Evolutionary conservation across 2,888 invertebrate genomes (phyloP).

Genomic region (Lagria hirta): DNA sequence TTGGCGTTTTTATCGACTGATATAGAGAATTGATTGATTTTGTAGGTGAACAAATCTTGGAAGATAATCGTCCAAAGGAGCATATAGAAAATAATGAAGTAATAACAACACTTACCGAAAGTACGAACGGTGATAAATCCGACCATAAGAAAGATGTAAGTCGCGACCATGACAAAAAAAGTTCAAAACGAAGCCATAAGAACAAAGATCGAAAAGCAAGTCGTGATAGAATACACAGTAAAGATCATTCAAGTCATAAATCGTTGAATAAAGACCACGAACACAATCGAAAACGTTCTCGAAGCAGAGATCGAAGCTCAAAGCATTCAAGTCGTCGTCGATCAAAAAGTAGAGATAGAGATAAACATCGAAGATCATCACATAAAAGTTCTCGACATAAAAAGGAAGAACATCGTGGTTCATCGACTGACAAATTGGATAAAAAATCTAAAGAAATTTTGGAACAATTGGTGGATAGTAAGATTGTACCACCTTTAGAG

Average conservation of each 20-base stretch:
- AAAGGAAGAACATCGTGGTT: constrained; percentile 40
- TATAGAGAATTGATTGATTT: constrained; percentile 56
- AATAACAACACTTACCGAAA: constrained; percentile 49
- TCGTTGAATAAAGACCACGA: constrained; percentile 41
- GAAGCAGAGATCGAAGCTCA: constrained; percentile 43
- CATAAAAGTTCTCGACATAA: constrained; percentile 52
- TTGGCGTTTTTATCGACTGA: no score
- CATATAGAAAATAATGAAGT: constrained; percentile 59
- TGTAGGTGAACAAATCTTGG: constrained; percentile 55
- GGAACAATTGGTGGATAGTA: constrained; percentile 52
- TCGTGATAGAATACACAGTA: constrained; percentile 40
- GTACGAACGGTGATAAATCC: constrained; percentile 39
- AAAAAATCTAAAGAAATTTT: constrained; percentile 53
- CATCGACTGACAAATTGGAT: constrained; percentile 49
- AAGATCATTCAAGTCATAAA: constrained; percentile 35
- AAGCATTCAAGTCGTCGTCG: constrained; percentile 32
- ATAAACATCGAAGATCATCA: constrained; percentile 45
- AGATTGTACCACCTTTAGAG: constrained; percentile 56
- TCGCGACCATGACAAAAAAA: constrained; percentile 34
- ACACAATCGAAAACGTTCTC: constrained; percentile 44
- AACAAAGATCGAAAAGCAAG: constrained; percentile 34
- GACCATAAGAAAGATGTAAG: constrained; percentile 31
- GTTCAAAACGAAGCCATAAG: constrained; percentile 40
- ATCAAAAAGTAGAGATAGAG: constrained; percentile 40
- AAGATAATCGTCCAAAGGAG: constrained; percentile 61